A percentile compares a stretch with the other conserved stretches of the same genome.
Evolutionary conservation across 2,888 invertebrate species (phyloP).

Genomic region (Drosophila macrothrix): DNA sequence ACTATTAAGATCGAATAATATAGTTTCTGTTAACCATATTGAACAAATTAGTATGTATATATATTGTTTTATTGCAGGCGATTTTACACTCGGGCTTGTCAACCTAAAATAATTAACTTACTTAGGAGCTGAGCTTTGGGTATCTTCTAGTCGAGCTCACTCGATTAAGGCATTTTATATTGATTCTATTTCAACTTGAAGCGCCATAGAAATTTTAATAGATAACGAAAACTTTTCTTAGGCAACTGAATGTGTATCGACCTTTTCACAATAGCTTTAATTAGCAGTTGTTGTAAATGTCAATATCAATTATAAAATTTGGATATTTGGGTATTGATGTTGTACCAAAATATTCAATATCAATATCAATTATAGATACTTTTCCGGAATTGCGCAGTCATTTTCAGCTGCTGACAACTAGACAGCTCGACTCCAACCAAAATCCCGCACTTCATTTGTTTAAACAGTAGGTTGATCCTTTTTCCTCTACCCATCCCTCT

Average conservation of each 20-base stretch:
- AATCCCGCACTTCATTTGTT: constrained; percentile 71
- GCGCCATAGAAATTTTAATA: not conserved
- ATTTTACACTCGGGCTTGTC: not conserved
- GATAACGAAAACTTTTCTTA: not conserved
- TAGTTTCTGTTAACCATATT: not conserved
- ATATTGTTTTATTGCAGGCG: too few species aligned
- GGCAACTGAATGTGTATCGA: not conserved
- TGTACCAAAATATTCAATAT: constrained; percentile 28
- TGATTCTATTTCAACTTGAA: not conserved
- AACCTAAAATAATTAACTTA: not conserved
- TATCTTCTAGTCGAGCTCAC: not conserved
- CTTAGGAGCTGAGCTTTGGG: not conserved
- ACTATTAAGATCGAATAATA: not conserved
- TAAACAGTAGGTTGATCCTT: constrained; percentile 58
- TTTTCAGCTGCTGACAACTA: constrained; percentile 38
- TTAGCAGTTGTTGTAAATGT: constrained; percentile 23
- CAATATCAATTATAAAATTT: constrained; percentile 57
- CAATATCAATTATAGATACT: constrained; percentile 55
- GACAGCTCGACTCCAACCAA: constrained; percentile 5
- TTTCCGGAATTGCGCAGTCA: constrained; percentile 43
- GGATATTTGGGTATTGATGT: constrained; percentile 18
- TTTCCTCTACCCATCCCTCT: not conserved
- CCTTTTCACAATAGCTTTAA: constrained; percentile 34
- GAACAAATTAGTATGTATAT: too few species aligned
- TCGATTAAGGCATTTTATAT: not conserved